Evolutionary conservation across 2,113 vertebrate genomes (phyloP).

Genomic region (Antechinus stuartii): DNA sequence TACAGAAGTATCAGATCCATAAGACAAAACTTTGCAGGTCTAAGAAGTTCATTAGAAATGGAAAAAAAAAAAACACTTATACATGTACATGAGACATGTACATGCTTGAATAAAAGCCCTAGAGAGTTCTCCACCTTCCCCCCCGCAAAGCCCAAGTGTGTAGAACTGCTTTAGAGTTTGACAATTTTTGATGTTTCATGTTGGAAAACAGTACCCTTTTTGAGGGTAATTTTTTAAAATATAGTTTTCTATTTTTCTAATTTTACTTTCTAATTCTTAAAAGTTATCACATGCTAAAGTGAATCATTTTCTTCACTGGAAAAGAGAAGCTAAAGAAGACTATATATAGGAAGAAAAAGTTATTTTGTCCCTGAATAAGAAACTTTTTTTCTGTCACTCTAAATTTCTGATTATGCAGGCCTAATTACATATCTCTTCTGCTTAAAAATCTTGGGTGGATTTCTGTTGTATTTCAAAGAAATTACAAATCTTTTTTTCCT

Average conservation of each 20-base stretch:
- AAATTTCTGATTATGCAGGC: background rate
- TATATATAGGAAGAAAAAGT: background rate
- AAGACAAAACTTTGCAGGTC: too few species aligned
- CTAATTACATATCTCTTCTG: background rate
- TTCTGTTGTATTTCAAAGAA: background rate
- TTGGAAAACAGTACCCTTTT: background rate
- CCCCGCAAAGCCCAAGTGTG: background rate
- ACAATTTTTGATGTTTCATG: too few species aligned
- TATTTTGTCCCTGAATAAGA: conserved; percentile 5
- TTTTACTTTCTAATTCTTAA: background rate
- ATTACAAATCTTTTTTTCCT: background rate
- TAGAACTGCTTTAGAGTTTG: background rate
- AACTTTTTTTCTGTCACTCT: background rate
- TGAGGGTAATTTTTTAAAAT: background rate
- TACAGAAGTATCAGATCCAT: too few species aligned
- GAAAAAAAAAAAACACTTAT: too few species aligned
- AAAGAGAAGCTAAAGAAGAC: background rate
- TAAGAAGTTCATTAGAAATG: too few species aligned
- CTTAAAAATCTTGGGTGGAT: background rate
- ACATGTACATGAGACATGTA: background rate
- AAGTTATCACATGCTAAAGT: background rate
- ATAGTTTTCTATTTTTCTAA: background rate
- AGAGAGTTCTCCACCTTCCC: background rate
- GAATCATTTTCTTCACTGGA: background rate
- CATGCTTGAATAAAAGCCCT: background rate